A percentile compares a stretch with the other conserved stretches of the same genome.
phyloP scores from a whole-genome alignment of 2,888 invertebrate genomes.

The Netelia fuscicornis region DNA sequence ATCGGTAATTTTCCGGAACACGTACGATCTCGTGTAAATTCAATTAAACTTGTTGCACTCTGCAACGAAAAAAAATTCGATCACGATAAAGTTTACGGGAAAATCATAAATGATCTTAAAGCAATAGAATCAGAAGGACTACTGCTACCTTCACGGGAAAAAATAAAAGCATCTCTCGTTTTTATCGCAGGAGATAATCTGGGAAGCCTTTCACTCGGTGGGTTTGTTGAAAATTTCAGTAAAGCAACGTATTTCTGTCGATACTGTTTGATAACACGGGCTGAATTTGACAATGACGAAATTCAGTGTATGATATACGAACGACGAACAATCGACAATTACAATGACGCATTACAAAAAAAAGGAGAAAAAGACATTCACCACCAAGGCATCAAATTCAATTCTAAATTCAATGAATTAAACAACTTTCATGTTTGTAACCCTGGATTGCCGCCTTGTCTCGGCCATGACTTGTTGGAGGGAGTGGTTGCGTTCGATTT shows the following conservation, averaged over 20 bases:
- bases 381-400: conserved; percentile 72
- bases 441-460: conserved; percentile 74
- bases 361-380: conserved; percentile 16
- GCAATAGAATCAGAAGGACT: conserved; percentile 52
- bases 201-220: conserved; percentile 68
- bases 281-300: conserved; percentile 40
- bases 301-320: conserved; percentile 9
- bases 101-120: conserved; percentile 20
- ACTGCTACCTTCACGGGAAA: conserved; percentile 39
- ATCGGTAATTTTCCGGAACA: no score
- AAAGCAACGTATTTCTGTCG: conserved; percentile 65
- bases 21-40: no score
- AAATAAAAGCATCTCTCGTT: conserved; percentile 52
- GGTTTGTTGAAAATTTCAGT: conserved; percentile 69
- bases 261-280: conserved; percentile 57
- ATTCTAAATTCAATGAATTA: conserved; percentile 72
- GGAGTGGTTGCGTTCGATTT: conserved; percentile 71
- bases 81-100: no score
- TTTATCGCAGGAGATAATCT: conserved; percentile 69
- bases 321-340: conserved; percentile 18
- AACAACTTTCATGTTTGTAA: conserved; percentile 72
- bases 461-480: conserved; percentile 75
- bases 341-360: conserved; percentile 5
- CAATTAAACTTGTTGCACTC: no score
- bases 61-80: no score